A percentile compares a stretch with the other conserved stretches of the same genome.
Evolutionary conservation across 1,140 invertebrate species (phyloP).

Genomic region (Helicoverpa zea): DNA sequence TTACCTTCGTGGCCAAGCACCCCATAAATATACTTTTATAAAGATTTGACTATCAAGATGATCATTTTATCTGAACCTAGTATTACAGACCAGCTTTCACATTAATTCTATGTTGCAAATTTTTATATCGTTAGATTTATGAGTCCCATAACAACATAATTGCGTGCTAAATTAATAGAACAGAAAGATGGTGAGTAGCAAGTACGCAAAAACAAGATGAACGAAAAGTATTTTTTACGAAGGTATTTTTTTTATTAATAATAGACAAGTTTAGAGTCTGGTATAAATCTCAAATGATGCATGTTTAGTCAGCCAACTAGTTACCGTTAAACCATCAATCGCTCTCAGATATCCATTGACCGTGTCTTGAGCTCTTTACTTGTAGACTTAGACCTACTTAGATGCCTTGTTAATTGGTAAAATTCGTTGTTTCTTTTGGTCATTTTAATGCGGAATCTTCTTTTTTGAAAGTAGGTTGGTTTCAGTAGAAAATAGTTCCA

Average conservation of each 20-base stretch:
- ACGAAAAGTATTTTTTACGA: neutral
- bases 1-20: neutral
- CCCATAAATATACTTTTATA: too few species aligned
- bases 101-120: too few species aligned
- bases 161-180: neutral
- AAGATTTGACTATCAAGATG: too few species aligned
- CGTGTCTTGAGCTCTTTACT: slow-evolving; percentile 24
- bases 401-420: neutral
- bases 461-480: too few species aligned
- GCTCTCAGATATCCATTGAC: slow-evolving; percentile 45
- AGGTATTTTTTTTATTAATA: neutral
- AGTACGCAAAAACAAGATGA: neutral
- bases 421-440: neutral
- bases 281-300: slow-evolving; percentile 7
- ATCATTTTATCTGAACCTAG: too few species aligned
- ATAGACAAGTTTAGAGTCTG: neutral
- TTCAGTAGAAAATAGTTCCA: too few species aligned
- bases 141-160: neutral
- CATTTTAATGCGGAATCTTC: too few species aligned
- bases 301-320: slow-evolving; percentile 27
- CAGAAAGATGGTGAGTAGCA: neutral
- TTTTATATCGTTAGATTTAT: too few species aligned
- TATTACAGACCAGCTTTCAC: too few species aligned
- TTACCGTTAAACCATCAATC: slow-evolving; percentile 50
- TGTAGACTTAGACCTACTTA: neutral